These are phyloP conservation scores for Dolichotis patagonum DNA, from an alignment of 2,113 vertebrate genomes.

Conservation along the genomic window DNA sequence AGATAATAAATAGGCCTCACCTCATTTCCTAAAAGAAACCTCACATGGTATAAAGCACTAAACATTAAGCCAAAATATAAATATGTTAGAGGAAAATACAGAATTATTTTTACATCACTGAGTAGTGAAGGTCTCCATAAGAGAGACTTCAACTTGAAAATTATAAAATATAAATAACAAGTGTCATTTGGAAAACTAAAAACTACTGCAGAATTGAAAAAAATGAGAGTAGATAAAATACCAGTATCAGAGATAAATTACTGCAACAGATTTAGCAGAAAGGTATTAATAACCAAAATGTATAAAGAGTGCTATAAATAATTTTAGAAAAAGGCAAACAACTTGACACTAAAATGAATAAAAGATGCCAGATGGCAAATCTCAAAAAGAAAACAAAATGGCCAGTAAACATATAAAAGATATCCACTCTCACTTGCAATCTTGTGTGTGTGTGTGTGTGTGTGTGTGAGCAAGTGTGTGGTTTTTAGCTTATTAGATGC, in stretches of 20 bases:
- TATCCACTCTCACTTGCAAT: neutral
- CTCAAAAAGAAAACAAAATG: slow-evolving; percentile 34
- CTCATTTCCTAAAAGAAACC: slow-evolving; percentile 56
- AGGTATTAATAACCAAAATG: slow-evolving; percentile 67
- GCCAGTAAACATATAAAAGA: neutral
- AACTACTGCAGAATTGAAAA: neutral
- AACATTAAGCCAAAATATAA: neutral
- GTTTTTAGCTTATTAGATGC: neutral
- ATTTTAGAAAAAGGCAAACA: slow-evolving; percentile 59
- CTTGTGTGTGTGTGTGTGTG: neutral
- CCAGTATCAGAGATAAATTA: slow-evolving; percentile 51
- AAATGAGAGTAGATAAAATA: neutral
- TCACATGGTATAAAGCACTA: neutral
- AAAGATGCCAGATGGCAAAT: slow-evolving; percentile 50
- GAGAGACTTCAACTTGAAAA: neutral
- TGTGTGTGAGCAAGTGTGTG: neutral
- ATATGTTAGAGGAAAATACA: neutral
- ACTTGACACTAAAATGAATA: slow-evolving; percentile 53
- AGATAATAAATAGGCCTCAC: slow-evolving; percentile 6
- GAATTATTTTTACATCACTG: neutral
- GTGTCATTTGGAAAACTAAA: neutral
- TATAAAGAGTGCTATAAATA: slow-evolving; percentile 63
- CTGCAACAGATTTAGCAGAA: slow-evolving; percentile 28
- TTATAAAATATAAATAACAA: neutral
- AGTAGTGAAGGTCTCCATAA: neutral